phyloP scores from a whole-genome alignment of 2,888 invertebrate genomes.

The Tetanocera ferruginea region DNA sequence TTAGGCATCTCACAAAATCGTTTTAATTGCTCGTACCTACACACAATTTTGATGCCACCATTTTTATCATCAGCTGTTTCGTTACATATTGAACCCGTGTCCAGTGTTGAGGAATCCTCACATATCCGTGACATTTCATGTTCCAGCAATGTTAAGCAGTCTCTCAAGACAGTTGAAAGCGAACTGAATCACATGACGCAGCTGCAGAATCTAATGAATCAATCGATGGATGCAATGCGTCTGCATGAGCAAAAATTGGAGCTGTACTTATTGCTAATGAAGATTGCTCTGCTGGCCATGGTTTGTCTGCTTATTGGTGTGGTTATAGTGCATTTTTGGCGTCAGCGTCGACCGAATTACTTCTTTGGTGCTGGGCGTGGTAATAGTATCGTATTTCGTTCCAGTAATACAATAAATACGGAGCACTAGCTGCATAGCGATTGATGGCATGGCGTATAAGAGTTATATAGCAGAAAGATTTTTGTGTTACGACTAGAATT shows the following conservation, averaged over 20 bases:
- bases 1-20: slow-evolving; percentile 65
- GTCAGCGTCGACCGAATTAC: slow-evolving; percentile 47
- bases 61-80: slow-evolving; percentile 57
- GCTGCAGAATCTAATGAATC: slow-evolving; percentile 50
- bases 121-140: slow-evolving; percentile 68
- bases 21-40: slow-evolving; percentile 67
- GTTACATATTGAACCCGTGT: slow-evolving; percentile 64
- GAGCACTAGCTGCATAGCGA: slow-evolving; percentile 39
- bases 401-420: slow-evolving; percentile 63
- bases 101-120: slow-evolving; percentile 58
- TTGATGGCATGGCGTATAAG: neutral
- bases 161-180: slow-evolving; percentile 37
- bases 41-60: slow-evolving; percentile 63
- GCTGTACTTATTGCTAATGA: slow-evolving; percentile 59
- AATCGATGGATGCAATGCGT: slow-evolving; percentile 56
- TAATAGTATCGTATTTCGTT: slow-evolving; percentile 66
- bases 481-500: neutral
- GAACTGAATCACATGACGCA: slow-evolving; percentile 41
- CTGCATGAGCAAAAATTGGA: slow-evolving; percentile 60
- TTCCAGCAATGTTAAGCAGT: slow-evolving; percentile 50
- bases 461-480: neutral
- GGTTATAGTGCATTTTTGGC: slow-evolving; percentile 49
- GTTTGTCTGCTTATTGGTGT: slow-evolving; percentile 48
- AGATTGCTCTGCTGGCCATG: slow-evolving; percentile 55
- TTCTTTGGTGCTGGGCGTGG: slow-evolving; percentile 55